phyloP scores from a whole-genome alignment of 2,888 invertebrate species.

The Sphecodes monilicornis region DNA sequence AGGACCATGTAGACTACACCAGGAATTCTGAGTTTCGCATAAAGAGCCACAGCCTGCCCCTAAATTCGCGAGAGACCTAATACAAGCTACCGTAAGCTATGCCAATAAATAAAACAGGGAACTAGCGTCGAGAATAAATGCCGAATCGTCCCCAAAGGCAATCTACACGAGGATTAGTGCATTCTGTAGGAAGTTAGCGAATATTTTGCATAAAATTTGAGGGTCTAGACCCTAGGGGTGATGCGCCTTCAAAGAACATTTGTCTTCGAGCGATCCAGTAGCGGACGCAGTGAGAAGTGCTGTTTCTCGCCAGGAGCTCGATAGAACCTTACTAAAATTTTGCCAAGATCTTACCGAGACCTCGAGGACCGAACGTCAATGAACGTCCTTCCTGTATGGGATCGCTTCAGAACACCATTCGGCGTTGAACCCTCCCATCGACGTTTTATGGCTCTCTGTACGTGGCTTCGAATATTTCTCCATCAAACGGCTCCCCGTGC shows the following conservation, averaged over 20 bases:
- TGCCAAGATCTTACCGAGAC: constrained; percentile 29
- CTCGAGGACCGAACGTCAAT: constrained; percentile 68
- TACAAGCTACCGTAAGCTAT: background rate
- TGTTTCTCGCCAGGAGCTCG: constrained; percentile 34
- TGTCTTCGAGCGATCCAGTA: constrained; percentile 62
- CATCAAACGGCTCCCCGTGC: constrained; percentile 73
- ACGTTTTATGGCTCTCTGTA: constrained; percentile 76
- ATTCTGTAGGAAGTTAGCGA: background rate
- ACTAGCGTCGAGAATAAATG: background rate
- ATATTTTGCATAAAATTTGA: constrained; percentile 30
- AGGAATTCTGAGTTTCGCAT: background rate
- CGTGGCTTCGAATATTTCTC: constrained; percentile 76
- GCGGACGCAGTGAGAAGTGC: constrained; percentile 55
- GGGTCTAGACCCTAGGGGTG: background rate
- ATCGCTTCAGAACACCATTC: constrained; percentile 71
- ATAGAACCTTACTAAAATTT: background rate
- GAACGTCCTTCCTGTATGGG: constrained; percentile 74
- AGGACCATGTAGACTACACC: background rate
- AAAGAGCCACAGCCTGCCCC: background rate
- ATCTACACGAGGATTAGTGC: constrained; percentile 4
- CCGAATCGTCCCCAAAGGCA: background rate
- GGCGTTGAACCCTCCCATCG: constrained; percentile 72
- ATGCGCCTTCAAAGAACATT: constrained; percentile 68
- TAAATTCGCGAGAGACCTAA: background rate
- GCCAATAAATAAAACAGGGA: background rate